These are phyloP conservation scores for Octopus sinensis DNA, from an alignment of 1,140 invertebrate species.

Conservation along the genomic window DNA sequence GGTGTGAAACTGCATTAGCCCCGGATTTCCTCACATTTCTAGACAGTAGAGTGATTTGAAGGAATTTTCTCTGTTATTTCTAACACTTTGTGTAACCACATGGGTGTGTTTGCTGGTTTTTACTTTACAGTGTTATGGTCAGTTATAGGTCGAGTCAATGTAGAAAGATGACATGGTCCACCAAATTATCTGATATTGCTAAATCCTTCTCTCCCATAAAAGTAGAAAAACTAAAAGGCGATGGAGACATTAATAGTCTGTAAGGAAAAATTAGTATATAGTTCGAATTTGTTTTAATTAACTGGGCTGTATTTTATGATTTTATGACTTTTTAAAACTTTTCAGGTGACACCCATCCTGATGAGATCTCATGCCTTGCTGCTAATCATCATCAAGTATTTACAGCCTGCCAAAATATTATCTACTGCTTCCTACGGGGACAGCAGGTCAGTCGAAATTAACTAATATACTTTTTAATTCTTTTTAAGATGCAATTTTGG, in stretches of 20 bases:
- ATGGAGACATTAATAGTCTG: background rate
- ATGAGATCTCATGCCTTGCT: constrained; percentile 78
- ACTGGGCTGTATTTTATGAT: background rate
- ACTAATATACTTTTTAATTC: background rate
- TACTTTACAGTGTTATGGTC: too few species aligned
- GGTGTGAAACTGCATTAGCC: too few species aligned
- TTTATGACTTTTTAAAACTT: constrained; percentile 9
- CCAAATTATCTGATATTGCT: too few species aligned
- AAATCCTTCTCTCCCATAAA: too few species aligned
- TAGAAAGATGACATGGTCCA: too few species aligned
- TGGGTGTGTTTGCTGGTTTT: too few species aligned
- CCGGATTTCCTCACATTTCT: too few species aligned
- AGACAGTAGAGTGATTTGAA: too few species aligned
- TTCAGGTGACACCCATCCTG: constrained; percentile 65
- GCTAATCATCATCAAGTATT: constrained; percentile 80
- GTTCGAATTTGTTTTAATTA: background rate
- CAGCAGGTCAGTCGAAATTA: constrained; percentile 63
- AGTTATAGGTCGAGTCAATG: too few species aligned
- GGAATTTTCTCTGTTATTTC: too few species aligned
- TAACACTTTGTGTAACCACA: too few species aligned
- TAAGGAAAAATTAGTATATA: background rate
- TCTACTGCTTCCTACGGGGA: constrained; percentile 85
- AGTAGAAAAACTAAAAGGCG: background rate
- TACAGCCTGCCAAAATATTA: constrained; percentile 71
- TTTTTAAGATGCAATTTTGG: background rate